A percentile compares a stretch with the other conserved stretches of the same genome.
Conservation (phyloP, 2,113 vertebrate species). For the Orientallactaga bullata region DNA sequence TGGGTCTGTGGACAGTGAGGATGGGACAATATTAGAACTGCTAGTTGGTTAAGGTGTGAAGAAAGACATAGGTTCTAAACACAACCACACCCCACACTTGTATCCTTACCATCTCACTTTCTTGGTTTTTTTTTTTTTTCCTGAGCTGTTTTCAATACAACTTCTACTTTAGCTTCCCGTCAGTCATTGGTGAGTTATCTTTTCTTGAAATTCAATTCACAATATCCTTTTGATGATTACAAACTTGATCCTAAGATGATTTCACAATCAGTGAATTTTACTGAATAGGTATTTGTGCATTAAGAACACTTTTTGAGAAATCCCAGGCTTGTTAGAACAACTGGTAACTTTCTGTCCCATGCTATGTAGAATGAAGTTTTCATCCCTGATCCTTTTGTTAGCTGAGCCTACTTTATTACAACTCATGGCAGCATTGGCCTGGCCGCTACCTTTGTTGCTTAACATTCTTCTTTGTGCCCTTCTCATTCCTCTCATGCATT, state of each 20-base stretch:
- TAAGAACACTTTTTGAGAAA: background rate
- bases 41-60: background rate
- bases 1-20: background rate
- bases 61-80: background rate
- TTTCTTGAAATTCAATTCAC: background rate
- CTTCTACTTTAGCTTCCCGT: slow-evolving; percentile 16
- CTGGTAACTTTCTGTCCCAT: background rate
- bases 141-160: background rate
- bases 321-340: background rate
- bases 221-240: background rate
- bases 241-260: background rate
- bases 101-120: background rate
- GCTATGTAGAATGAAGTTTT: background rate
- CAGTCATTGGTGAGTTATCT: background rate
- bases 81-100: too few relatives aligned
- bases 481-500: slow-evolving; percentile 76
- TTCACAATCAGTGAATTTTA: slow-evolving; percentile 23
- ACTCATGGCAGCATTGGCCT: background rate
- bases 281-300: background rate
- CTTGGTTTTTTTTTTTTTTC: background rate
- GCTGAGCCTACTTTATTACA: background rate
- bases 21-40: background rate
- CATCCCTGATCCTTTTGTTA: background rate
- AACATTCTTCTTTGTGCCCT: slow-evolving; percentile 49
- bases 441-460: slow-evolving; percentile 55